phyloP scores from a whole-genome alignment of 1,140 invertebrate genomes.

The Meloidogyne chitwoodi region DNA sequence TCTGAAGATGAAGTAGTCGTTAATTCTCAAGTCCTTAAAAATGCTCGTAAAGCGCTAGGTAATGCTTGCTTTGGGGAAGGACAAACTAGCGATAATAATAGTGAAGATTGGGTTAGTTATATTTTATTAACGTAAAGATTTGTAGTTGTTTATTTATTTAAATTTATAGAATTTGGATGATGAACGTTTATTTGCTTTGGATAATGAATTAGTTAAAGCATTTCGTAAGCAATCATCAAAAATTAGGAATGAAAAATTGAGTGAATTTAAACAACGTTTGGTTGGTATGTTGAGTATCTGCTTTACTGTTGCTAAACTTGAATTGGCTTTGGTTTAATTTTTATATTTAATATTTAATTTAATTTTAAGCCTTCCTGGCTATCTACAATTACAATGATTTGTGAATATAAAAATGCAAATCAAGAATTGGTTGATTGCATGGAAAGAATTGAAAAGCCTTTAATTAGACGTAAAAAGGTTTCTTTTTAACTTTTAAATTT shows the following conservation, averaged over 20 bases:
- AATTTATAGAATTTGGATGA: not conserved
- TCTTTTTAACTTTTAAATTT: not conserved
- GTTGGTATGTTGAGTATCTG: not conserved
- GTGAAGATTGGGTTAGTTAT: not conserved
- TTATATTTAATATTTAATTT: too few relatives aligned
- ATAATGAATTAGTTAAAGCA: not conserved
- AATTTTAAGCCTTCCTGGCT: not conserved
- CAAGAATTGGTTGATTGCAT: not conserved
- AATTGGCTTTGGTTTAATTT: not conserved
- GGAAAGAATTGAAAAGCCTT: not conserved
- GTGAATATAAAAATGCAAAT: not conserved
- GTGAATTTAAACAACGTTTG: not conserved
- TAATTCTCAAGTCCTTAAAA: not conserved
- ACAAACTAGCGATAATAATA: not conserved
- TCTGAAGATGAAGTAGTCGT: too few relatives aligned
- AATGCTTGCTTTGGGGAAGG: not conserved
- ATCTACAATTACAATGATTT: not conserved
- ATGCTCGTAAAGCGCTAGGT: not conserved
- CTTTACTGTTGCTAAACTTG: not conserved
- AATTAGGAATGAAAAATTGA: not conserved
- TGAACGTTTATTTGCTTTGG: not conserved
- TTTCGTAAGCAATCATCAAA: not conserved
- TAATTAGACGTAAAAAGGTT: not conserved
- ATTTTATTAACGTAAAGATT: too few relatives aligned
- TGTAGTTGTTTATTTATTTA: too few relatives aligned